These are phyloP conservation scores for Metopia argyrocephala DNA, from an alignment of 2,888 invertebrate genomes.

Conservation along the genomic window DNA sequence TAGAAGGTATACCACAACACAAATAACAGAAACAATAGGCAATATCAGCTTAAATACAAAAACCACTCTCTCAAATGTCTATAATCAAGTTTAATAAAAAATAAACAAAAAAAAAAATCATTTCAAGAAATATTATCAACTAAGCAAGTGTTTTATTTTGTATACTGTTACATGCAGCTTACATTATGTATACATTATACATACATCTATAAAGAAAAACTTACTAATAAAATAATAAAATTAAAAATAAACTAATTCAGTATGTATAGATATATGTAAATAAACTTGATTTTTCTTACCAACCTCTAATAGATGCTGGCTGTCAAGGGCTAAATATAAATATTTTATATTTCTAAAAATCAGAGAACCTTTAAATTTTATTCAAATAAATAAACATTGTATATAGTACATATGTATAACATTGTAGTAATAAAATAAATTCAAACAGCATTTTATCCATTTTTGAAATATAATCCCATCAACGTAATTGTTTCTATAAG, in stretches of 20 bases:
- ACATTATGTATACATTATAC: no score
- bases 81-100: slow-evolving; percentile 42
- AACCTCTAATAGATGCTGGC: slow-evolving; percentile 50
- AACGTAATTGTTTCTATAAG: no score
- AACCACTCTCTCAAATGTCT: slow-evolving; percentile 53
- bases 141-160: no score
- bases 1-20: slow-evolving; percentile 24
- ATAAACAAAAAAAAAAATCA: slow-evolving; percentile 5
- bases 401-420: no score
- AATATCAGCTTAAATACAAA: slow-evolving; percentile 26
- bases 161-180: no score
- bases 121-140: slow-evolving; percentile 44
- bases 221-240: no score
- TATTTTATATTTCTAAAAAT: slow-evolving; percentile 47
- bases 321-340: slow-evolving; percentile 43
- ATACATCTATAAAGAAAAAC: no score
- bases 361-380: slow-evolving; percentile 49
- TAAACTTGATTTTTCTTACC: slow-evolving; percentile 26
- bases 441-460: no score
- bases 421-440: no score
- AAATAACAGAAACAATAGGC: slow-evolving; percentile 1
- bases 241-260: no score
- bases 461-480: no score
- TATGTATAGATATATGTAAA: no score
- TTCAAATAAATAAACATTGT: background rate